These are phyloP conservation scores for Atherinomorus stipes DNA, from an alignment of 2,113 vertebrate species.

Conservation along the genomic window DNA sequence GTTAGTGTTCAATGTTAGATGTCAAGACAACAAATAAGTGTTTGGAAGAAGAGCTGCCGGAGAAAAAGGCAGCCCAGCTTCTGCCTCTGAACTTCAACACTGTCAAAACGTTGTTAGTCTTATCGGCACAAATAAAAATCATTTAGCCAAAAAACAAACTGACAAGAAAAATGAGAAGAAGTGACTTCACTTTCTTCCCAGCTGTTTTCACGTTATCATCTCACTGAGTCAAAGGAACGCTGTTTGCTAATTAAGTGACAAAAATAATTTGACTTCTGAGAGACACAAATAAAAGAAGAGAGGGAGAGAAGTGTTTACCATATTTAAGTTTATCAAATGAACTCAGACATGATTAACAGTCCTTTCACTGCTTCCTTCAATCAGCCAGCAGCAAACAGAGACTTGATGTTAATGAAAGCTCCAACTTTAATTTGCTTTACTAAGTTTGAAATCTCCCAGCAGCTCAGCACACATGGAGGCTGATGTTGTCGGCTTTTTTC, in stretches of 20 bases:
- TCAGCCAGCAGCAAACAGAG: conserved; percentile 1
- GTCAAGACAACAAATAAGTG: too few relatives aligned
- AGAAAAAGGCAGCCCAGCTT: too few relatives aligned
- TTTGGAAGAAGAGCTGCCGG: too few relatives aligned
- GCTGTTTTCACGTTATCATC: conserved; percentile 1
- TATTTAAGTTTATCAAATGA: conserved; percentile 29
- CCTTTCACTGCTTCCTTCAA: conserved; percentile 22
- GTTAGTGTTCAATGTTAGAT: too few relatives aligned
- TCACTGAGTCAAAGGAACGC: neutral
- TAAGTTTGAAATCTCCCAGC: conserved; percentile 1
- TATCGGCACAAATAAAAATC: too few relatives aligned
- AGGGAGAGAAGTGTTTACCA: conserved; percentile 12
- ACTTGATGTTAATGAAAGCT: conserved; percentile 7
- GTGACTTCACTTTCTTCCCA: neutral
- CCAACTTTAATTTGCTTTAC: neutral
- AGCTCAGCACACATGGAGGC: neutral
- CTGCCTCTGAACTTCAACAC: too few relatives aligned
- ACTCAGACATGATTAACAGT: conserved; percentile 32
- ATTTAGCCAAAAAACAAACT: neutral
- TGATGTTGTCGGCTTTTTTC: neutral
- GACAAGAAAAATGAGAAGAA: neutral
- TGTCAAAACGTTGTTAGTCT: too few relatives aligned
- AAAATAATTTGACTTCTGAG: neutral
- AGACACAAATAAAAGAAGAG: neutral
- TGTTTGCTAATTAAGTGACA: neutral